These are phyloP conservation scores for Acromyrmex charruanus DNA, from an alignment of 1,140 invertebrate species.

Conservation along the genomic window DNA sequence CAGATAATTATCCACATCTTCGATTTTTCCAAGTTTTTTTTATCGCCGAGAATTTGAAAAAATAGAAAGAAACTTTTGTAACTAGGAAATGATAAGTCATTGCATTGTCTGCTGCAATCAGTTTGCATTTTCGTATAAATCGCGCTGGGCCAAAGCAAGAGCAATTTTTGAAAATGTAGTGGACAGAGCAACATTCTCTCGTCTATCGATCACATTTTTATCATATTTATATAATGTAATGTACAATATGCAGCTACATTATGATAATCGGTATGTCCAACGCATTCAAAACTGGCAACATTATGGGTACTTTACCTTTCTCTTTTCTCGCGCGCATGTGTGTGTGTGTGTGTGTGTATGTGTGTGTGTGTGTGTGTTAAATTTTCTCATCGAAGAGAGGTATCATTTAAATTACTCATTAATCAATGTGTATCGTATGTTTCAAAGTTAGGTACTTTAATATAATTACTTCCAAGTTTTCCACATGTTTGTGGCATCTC, in stretches of 20 bases:
- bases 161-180: slow-evolving; percentile 72
- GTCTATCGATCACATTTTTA: slow-evolving; percentile 82
- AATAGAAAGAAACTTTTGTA: slow-evolving; percentile 72
- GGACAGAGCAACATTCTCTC: slow-evolving; percentile 81
- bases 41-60: slow-evolving; percentile 72
- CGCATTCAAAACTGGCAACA: slow-evolving; percentile 83
- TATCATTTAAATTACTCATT: slow-evolving; percentile 73
- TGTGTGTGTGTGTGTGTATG: not conserved
- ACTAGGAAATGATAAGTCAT: slow-evolving; percentile 75
- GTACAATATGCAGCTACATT: slow-evolving; percentile 85
- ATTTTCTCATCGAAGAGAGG: slow-evolving; percentile 66
- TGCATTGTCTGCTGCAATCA: slow-evolving; percentile 72
- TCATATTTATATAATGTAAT: slow-evolving; percentile 84
- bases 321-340: slow-evolving; percentile 23
- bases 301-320: slow-evolving; percentile 70
- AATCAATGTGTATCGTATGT: slow-evolving; percentile 76
- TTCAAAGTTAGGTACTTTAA: slow-evolving; percentile 82
- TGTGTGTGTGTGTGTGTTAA: slow-evolving; percentile 6
- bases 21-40: slow-evolving; percentile 67
- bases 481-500: slow-evolving; percentile 80
- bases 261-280: slow-evolving; percentile 83
- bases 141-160: slow-evolving; percentile 69
- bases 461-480: slow-evolving; percentile 82
- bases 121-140: slow-evolving; percentile 69
- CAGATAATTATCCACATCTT: slow-evolving; percentile 62